Evolutionary conservation across 2,797 vertebrate species (phyloP).

Genomic region (Gallinago solitaria): DNA sequence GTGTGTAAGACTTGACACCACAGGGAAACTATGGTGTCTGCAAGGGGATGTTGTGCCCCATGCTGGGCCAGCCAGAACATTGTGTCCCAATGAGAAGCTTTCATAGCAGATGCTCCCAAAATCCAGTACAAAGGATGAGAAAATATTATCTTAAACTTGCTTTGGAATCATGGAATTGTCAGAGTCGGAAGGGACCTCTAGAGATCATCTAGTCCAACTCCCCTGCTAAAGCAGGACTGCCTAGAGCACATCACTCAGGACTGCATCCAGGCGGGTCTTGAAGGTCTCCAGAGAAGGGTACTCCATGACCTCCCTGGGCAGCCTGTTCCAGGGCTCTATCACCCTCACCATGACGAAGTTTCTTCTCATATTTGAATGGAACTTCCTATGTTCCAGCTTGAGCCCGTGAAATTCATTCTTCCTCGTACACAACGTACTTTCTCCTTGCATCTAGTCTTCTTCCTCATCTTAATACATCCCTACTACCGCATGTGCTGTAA

Average conservation of each 20-base stretch:
- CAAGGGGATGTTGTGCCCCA: neutral
- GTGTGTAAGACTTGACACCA: too few relatives aligned
- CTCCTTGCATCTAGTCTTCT: neutral
- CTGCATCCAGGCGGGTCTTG: too few relatives aligned
- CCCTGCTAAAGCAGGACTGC: too few relatives aligned
- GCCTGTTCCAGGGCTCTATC: too few relatives aligned
- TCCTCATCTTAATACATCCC: neutral
- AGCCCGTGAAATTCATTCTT: neutral
- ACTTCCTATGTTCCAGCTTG: too few relatives aligned
- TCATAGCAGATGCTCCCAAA: neutral
- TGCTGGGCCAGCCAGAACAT: neutral
- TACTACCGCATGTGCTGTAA: neutral
- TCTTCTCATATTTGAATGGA: too few relatives aligned
- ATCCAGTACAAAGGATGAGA: neutral
- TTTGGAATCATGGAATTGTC: neutral
- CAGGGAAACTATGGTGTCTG: fast-evolving
- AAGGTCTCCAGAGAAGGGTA: too few relatives aligned
- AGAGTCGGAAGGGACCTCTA: too few relatives aligned
- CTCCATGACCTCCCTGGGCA: too few relatives aligned
- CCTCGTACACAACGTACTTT: fast-evolving
- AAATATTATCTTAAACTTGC: neutral
- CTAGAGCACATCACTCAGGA: too few relatives aligned
- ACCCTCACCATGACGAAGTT: too few relatives aligned
- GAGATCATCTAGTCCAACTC: too few relatives aligned
- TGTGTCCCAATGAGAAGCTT: neutral